Base-by-base conservation (phyloP, 1,140 invertebrate species). In the Galleria mellonella region DNA sequence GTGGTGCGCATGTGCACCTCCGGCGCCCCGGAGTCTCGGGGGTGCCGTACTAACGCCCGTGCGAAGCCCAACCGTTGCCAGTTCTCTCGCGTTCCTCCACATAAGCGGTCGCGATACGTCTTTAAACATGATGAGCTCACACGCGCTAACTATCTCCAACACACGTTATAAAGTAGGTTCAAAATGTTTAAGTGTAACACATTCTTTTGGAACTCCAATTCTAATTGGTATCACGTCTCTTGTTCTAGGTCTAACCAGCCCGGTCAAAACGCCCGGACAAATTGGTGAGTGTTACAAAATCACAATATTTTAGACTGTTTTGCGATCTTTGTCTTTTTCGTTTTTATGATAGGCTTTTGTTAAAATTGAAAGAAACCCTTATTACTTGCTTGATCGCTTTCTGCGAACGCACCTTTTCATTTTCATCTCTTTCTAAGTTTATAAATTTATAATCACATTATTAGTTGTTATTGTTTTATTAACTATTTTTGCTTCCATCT, bases 11-110 rank as follows among this genome's bases (percentile, higher is more conserved):
- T 81, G 76, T 79, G 76, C 71, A 55, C 55, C 55, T 44, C 41
- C 65, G 81, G 81, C 81, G 81, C 81, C 77, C 63, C 65, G 48
- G 66, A 73, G 81, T 84, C 77, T 82, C 72, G 63, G 61, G 54
- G 66, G 66, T 51, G 65, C 68, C 65, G 53, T 81, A 81, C 71
- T 70, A 73, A 83, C 67, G 55, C 72, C 72, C 67, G 77, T 54
- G 62, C 68, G 46, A 51, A 67, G 67, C 64, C 67, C 61, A 57
- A 60, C 47, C 58, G 62, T 38, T 59, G 65, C 50, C 79, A 83
- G 79, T 83, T 66, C 47, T 68, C 55, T 57, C 73, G 71, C 60
- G 67, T 43, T 40, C 59, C 42, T 55, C 59, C 47, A 37, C 14
- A 43, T 35, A 50, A 47, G 42, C 62, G 59, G 65, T 64, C 75